Evolutionary conservation across 1,140 invertebrate genomes (phyloP), one percentile per base, ranked within the genome.

Genomic region (Drosophila littoralis): DNA sequence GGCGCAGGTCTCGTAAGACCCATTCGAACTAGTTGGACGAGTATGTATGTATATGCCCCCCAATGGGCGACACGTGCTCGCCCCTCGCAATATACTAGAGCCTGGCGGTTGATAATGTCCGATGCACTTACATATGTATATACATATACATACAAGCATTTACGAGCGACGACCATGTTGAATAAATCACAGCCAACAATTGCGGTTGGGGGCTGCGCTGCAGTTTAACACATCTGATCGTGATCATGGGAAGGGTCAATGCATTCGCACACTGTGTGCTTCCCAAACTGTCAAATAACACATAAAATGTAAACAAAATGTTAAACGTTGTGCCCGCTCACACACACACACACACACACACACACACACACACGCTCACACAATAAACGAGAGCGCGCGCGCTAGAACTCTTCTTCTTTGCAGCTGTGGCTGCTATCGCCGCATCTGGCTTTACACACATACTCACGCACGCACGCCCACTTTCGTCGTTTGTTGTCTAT

Each of bases 251-350:
- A 57, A 67, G 71, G 71, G 71, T 74, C 71, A 74, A 50, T 74
- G 71, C 65, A 74, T 61, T 77, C 61, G 73, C 55, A 48, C 32
- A 77, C 58, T 28, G 50, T 46, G 33, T 43, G 58, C 75, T 46
- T 28, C 45, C 75, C 59, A 78, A 82, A 71, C 66, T 82, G 75
- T 68, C 38, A 35, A 13, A 68, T 45, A 75, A 52, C 43, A 75
- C 61, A 75, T 22, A 61, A 80, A 76, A 64, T 54, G 36, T 51
- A 81, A 82, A 81, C 74, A 77, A 75, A 54, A 36, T 55, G 45
- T 73, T 69, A 61, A 70, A 67, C 51, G 35, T 52, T 64, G 36
- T n/a, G 17, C 17, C n/a, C 28, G 9, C 13, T n/a, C n/a, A 9
- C 57, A 43, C n/a, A 51, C 42, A 15, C 42, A 22, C 13, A 17